Conservation (phyloP, 1,140 invertebrate species). For the Eulimnadia texana region DNA sequence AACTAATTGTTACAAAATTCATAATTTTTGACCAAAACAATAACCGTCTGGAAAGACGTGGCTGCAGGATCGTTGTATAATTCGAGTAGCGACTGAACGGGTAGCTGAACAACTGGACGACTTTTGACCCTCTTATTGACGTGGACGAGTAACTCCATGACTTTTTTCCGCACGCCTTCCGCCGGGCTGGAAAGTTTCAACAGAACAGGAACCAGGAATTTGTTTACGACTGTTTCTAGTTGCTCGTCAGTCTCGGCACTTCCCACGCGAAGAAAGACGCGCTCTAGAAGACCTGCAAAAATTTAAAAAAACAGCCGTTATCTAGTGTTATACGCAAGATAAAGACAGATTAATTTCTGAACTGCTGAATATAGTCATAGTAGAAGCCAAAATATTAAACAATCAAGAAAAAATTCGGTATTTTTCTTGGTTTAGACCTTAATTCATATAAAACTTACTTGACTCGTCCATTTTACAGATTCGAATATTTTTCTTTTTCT, state of each 20-base stretch:
- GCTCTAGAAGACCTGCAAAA: conserved; percentile 56
- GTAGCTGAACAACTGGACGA: conserved; percentile 63
- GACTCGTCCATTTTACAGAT: conserved; percentile 2
- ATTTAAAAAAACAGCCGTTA: too few species aligned
- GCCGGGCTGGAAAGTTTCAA: conserved; percentile 71
- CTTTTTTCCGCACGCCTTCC: conserved; percentile 71
- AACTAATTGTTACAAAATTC: neutral
- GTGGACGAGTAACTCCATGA: conserved; percentile 85
- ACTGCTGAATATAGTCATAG: neutral
- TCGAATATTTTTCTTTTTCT: neutral
- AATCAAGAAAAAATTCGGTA: too few species aligned
- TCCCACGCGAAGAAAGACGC: conserved; percentile 74
- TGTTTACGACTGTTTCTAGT: conserved; percentile 59
- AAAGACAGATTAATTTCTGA: neutral
- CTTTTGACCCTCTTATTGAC: conserved; percentile 80
- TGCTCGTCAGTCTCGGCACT: conserved; percentile 78
- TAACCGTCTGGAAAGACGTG: conserved; percentile 68
- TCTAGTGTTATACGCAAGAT: neutral
- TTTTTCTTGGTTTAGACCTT: too few species aligned
- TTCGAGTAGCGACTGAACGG: conserved; percentile 64
- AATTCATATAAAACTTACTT: too few species aligned
- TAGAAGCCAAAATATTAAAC: too few species aligned
- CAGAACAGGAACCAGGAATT: conserved; percentile 77
- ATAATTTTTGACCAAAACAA: neutral
- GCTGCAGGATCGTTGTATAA: conserved; percentile 63